A percentile compares a stretch with the other conserved stretches of the same genome.
Evolutionary conservation across 2,797 vertebrate genomes (phyloP).

Genomic region (Phalloptychus januarius): DNA sequence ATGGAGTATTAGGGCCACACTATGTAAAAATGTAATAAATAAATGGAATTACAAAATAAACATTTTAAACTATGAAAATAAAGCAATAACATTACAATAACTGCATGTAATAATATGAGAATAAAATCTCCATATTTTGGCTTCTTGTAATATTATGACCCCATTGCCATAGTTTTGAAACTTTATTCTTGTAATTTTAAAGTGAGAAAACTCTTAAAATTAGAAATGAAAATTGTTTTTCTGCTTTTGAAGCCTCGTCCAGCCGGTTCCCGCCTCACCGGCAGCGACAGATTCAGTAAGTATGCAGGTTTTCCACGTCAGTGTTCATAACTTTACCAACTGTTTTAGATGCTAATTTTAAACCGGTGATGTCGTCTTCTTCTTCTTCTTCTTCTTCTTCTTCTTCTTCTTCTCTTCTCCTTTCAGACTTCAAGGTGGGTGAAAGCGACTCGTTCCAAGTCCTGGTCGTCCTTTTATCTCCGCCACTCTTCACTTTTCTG

Average conservation of each 20-base stretch:
- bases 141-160: no score
- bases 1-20: no score
- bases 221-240: neutral
- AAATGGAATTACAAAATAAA: no score
- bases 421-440: constrained; percentile 72
- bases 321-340: neutral
- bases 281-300: constrained; percentile 84
- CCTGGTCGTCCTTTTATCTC: neutral
- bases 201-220: no score
- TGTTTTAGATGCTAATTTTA: neutral
- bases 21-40: no score
- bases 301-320: neutral
- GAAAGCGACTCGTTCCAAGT: constrained; percentile 6
- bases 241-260: constrained; percentile 82
- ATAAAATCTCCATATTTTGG: no score
- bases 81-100: no score
- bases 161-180: no score
- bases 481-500: constrained; percentile 5
- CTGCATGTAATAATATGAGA: no score
- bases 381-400: no score
- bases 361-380: neutral
- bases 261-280: constrained; percentile 88
- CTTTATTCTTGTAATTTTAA: no score
- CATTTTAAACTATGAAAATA: no score
- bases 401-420: neutral